These are phyloP conservation scores for Onychomys arenicola DNA, from an alignment of 2,797 vertebrate species.

Conservation along the genomic window DNA sequence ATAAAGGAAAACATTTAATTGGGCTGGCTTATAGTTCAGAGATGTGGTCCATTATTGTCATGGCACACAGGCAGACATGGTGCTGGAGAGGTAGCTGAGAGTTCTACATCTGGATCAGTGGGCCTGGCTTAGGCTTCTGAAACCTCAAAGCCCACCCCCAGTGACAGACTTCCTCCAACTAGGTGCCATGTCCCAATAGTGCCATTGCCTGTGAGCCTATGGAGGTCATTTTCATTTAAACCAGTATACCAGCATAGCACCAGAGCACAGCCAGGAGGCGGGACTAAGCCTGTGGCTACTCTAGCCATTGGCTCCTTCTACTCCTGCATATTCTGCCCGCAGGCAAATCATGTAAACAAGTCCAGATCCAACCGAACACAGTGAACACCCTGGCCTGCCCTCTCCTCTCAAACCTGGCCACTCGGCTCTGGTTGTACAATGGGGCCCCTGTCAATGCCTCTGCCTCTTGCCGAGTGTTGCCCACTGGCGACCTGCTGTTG, in stretches of 20 bases:
- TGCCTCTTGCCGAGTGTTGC: conserved; percentile 91
- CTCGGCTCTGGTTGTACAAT: conserved; percentile 92
- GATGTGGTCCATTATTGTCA: background rate
- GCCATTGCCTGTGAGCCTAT: background rate
- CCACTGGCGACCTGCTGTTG: conserved; percentile 94
- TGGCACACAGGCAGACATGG: background rate
- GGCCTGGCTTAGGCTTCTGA: background rate
- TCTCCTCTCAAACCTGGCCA: conserved; percentile 95
- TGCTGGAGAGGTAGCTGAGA: background rate
- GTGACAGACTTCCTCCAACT: background rate
- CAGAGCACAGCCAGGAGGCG: background rate
- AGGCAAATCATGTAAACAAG: conserved; percentile 89
- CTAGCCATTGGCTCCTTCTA: rapidly evolving
- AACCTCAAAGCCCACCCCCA: background rate
- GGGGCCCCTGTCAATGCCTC: conserved; percentile 88
- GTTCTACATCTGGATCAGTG: background rate
- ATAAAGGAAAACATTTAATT: background rate
- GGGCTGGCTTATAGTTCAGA: background rate
- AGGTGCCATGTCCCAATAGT: background rate
- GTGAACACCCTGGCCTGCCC: conserved; percentile 93
- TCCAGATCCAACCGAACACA: conserved; percentile 91
- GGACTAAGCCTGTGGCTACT: background rate
- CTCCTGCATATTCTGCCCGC: conserved; percentile 44
- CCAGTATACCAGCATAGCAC: background rate
- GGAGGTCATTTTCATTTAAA: background rate